Conservation (phyloP, 1,140 invertebrate genomes). For the Drosophila kurseongensis region DNA sequence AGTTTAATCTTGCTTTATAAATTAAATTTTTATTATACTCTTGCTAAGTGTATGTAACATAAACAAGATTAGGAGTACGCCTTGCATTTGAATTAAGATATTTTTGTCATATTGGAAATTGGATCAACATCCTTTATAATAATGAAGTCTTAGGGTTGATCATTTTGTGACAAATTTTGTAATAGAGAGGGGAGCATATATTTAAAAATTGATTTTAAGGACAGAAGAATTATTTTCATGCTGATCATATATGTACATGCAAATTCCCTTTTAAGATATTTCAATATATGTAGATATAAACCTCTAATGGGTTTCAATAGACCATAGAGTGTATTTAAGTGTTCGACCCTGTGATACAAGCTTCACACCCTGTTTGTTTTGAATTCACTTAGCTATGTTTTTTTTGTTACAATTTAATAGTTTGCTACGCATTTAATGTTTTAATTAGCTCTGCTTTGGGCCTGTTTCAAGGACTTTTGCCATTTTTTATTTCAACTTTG, state of each 20-base stretch:
- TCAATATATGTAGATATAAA: no score
- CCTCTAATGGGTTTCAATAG: not conserved
- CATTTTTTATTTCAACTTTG: slow-evolving; percentile 12
- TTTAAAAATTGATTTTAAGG: no score
- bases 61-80: slow-evolving; percentile 33
- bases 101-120: slow-evolving; percentile 13
- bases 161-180: not conserved
- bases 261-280: not conserved
- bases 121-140: slow-evolving; percentile 5
- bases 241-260: not conserved
- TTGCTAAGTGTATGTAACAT: slow-evolving; percentile 41
- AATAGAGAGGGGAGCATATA: not conserved
- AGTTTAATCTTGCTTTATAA: slow-evolving; percentile 56
- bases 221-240: not conserved
- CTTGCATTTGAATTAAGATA: slow-evolving; percentile 14
- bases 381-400: slow-evolving; percentile 18
- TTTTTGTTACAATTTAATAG: slow-evolving; percentile 25
- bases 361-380: slow-evolving; percentile 19
- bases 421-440: slow-evolving; percentile 80
- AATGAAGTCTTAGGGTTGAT: not conserved
- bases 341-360: not conserved
- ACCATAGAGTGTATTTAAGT: slow-evolving; percentile 8
- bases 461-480: slow-evolving; percentile 60
- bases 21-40: slow-evolving; percentile 43
- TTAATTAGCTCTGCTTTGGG: slow-evolving; percentile 70